Base-by-base conservation (phyloP, 2,113 vertebrate species). In the Andinoacara biseriatus region DNA sequence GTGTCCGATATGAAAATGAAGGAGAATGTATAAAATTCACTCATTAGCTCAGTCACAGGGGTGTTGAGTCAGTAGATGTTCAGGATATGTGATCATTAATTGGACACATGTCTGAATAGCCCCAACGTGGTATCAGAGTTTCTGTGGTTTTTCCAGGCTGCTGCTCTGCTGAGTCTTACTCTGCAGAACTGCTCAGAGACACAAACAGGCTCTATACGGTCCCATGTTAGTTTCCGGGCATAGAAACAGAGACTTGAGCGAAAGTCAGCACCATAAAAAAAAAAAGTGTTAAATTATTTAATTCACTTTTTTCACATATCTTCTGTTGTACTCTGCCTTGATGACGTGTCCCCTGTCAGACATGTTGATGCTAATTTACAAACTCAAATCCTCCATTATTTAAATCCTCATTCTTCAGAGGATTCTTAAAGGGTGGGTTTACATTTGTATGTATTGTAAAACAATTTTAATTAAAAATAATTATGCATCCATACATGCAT, bases 81-180 rank as follows among this genome's bases (percentile, higher is more conserved):
- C 10, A 11, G 43, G 57, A 75, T 58, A 40, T 62, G 56, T 81
- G 59, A 86, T 78, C 61, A 54, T 69, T 83, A 80, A 79, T 76
- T 84, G 31, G 78, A 80, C 43, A 67, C n/a, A 62, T 57, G 17
- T 79, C 46, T 3, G 11, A 69, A 49, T 22, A 69, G 65, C 38
- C 61, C 40, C 15, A 57, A 31, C 5, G 10, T 54, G 49, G 22
- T 43, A 46, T 61, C 65, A 58, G 29, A 67, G 33, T 56, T 26
- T 59, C 24, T 69, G 5, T 60, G 31, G 67, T 33, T 72, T 72
- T 75, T 74, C 67, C 67, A 72, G 46, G 46, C 67, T 72, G 46
- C 67, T 72, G 67, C 46, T 52, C 46, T 31, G 43, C 65, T 52
- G 46, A 65, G 52, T 65, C 52, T 49, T 26, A n/a, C 35, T 62